These are phyloP conservation scores for Ceramica pisi DNA, from an alignment of 2,888 invertebrate genomes.

Conservation along the genomic window DNA sequence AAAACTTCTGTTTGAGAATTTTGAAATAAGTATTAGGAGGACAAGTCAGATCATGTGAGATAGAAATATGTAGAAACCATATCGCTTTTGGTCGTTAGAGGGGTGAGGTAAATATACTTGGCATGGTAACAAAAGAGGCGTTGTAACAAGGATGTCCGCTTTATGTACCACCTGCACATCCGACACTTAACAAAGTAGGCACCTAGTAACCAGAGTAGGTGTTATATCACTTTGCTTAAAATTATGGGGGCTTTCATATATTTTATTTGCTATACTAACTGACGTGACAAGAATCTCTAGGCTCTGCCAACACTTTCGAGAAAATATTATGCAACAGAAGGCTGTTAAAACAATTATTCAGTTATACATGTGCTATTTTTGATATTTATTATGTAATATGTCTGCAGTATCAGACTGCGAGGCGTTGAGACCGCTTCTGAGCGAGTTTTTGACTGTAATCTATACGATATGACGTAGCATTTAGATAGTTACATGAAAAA, in stretches of 20 bases:
- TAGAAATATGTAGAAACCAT: not conserved
- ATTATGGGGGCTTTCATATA: constrained; percentile 53
- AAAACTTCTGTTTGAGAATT: no score
- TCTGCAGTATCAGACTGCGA: constrained; percentile 76
- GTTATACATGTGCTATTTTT: constrained; percentile 54
- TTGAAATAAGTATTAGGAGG: not conserved
- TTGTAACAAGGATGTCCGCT: constrained; percentile 9
- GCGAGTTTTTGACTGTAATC: constrained; percentile 4
- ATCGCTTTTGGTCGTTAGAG: not conserved
- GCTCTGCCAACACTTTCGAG: constrained; percentile 58
- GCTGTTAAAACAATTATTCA: constrained; percentile 48
- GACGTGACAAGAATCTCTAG: constrained; percentile 55
- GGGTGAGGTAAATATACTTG: not conserved
- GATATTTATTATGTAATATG: constrained; percentile 68
- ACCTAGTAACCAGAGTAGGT: constrained; percentile 18
- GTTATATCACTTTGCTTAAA: constrained; percentile 48
- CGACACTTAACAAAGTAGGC: constrained; percentile 11
- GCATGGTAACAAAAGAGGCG: not conserved
- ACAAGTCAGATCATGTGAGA: no score
- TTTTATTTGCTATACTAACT: constrained; percentile 55
- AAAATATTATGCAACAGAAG: constrained; percentile 61
- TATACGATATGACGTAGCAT: constrained; percentile 25
- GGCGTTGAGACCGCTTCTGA: constrained; percentile 62
- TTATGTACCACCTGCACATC: constrained; percentile 1
- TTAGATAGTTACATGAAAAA: constrained; percentile 30